Percentiles rank a stretch among this genome's conserved stretches.
Evolutionary conservation across 2,888 invertebrate species (phyloP).

Genomic region (Pyrrhosoma nymphula): DNA sequence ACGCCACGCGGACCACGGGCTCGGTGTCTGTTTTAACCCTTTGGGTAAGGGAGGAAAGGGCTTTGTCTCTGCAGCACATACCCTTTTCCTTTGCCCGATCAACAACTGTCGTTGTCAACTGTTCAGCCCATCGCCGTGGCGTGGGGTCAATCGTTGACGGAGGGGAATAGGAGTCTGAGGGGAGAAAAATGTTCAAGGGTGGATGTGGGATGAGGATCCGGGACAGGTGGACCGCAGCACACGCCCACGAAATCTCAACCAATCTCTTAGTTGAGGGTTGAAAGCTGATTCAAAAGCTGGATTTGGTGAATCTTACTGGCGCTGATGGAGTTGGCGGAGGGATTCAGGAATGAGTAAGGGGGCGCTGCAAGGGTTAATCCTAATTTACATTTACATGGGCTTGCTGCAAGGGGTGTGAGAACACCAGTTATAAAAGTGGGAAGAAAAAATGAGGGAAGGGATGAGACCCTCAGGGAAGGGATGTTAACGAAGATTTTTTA

Average conservation of each 20-base stretch:
- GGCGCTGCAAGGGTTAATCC: neutral
- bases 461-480: too few species aligned
- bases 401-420: too few species aligned
- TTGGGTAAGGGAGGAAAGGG: neutral
- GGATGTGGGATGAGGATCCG: neutral
- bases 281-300: neutral
- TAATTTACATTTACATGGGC: too few species aligned
- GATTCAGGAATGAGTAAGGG: neutral
- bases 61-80: neutral
- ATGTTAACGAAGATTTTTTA: too few species aligned
- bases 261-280: neutral
- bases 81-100: neutral
- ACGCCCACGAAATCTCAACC: neutral
- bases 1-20: neutral
- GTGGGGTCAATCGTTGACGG: neutral
- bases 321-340: neutral
- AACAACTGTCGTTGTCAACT: constrained; percentile 9
- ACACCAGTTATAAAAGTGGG: too few species aligned
- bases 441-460: too few species aligned
- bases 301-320: neutral
- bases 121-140: neutral
- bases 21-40: neutral
- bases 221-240: neutral
- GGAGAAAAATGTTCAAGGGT: neutral
- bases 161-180: neutral